Conservation (phyloP, 1,140 invertebrate species). For the Caenorhabditis tropicalis region DNA sequence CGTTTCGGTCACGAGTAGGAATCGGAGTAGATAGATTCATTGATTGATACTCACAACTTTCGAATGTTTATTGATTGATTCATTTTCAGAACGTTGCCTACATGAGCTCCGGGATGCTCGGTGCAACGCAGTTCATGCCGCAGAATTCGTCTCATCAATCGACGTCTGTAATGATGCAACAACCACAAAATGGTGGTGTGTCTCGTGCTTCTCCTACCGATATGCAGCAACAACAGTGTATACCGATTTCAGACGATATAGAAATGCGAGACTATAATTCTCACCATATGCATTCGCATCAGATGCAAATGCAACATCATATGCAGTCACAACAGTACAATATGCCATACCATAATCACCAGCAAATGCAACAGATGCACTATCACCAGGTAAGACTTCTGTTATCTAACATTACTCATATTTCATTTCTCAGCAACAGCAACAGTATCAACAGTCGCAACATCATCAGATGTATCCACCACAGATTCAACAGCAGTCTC, state of each 20-base stretch:
- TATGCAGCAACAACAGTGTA: constrained; percentile 21
- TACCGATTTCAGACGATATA: not conserved
- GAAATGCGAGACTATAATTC: constrained; percentile 28
- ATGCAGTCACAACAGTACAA: constrained; percentile 7
- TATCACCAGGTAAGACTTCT: not conserved
- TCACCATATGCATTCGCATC: constrained; percentile 34
- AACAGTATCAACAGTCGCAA: not conserved
- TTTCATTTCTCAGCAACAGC: not conserved
- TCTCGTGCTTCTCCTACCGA: not conserved
- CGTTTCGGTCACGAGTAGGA: constrained; percentile 7
- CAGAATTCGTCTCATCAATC: not conserved
- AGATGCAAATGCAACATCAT: constrained; percentile 27
- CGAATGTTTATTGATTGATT: too few species aligned
- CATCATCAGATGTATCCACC: not conserved
- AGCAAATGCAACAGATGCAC: constrained; percentile 35
- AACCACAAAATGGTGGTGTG: constrained; percentile 13
- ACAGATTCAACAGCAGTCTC: not conserved
- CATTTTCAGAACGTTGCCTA: constrained; percentile 18
- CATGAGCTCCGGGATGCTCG: constrained; percentile 26
- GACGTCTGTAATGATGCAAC: not conserved
- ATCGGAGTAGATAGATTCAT: not conserved
- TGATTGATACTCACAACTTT: not conserved
- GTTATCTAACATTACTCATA: not conserved
- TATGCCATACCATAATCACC: constrained; percentile 21
- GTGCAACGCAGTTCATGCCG: constrained; percentile 11